phyloP scores from a whole-genome alignment of 2,797 vertebrate species.

The Alcedo quadribrachys region DNA sequence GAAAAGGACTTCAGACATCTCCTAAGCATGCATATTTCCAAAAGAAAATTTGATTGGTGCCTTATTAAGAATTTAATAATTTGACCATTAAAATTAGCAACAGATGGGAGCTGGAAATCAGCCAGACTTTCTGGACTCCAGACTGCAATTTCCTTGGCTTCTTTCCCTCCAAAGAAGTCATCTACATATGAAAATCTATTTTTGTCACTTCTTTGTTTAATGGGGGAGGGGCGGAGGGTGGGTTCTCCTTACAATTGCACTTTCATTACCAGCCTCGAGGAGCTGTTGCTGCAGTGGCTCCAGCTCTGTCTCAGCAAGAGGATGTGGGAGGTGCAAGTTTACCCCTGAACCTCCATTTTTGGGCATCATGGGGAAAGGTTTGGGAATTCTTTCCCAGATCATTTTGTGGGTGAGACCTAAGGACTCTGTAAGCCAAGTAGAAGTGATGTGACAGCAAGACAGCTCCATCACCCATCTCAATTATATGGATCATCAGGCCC shows the following conservation, averaged over 20 bases:
- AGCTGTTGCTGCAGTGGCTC: neutral
- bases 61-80: slow-evolving; percentile 66
- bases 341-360: rapidly evolving
- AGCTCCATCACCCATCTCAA: neutral
- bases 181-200: slow-evolving; percentile 46
- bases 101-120: slow-evolving; percentile 49
- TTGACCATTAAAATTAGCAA: slow-evolving; percentile 47
- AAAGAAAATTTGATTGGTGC: slow-evolving; percentile 31
- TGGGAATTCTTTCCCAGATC: neutral
- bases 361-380: neutral
- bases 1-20: neutral
- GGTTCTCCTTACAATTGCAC: neutral
- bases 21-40: slow-evolving; percentile 3
- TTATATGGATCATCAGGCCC: neutral
- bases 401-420: neutral
- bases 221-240: neutral
- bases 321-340: neutral
- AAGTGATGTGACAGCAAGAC: neutral
- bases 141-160: slow-evolving; percentile 41
- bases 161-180: neutral
- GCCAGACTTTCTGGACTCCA: slow-evolving; percentile 29
- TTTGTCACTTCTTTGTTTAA: slow-evolving; percentile 1
- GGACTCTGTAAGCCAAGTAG: neutral
- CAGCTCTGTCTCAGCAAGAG: neutral
- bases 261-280: neutral